A percentile compares a stretch with the other conserved stretches of the same genome.
Conservation (phyloP, 2,888 invertebrate genomes). For the Dynastes tityus region DNA sequence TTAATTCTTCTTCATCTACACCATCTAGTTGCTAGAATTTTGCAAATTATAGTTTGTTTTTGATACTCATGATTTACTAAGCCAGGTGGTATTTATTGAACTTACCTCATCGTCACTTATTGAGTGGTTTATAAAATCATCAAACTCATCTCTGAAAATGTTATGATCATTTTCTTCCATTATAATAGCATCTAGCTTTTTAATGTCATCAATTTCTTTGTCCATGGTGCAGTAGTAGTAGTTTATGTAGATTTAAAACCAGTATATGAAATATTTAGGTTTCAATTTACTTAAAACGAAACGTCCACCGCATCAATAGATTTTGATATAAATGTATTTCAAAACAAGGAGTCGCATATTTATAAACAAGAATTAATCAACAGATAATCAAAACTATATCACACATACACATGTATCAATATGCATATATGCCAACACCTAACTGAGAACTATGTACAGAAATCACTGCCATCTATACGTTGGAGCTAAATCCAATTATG, state of each 20-base stretch:
- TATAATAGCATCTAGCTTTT: constrained; percentile 45
- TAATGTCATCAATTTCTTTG: constrained; percentile 47
- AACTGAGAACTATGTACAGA: not conserved
- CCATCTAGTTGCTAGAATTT: constrained; percentile 48
- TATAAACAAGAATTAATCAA: not conserved
- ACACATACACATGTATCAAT: not conserved
- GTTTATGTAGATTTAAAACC: not conserved
- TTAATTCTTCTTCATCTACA: constrained; percentile 44
- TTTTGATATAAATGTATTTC: not conserved
- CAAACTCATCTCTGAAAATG: constrained; percentile 50
- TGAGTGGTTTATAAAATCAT: constrained; percentile 46
- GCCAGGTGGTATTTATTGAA: not conserved
- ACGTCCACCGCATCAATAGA: not conserved
- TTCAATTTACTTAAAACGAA: not conserved
- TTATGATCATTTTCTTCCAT: constrained; percentile 42
- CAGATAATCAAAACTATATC: not conserved
- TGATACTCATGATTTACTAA: not conserved
- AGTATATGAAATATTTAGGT: not conserved
- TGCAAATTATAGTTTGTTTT: constrained; percentile 3
- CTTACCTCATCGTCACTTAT: constrained; percentile 51
- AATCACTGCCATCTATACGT: not conserved
- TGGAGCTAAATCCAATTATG: not conserved
- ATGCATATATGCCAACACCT: not conserved
- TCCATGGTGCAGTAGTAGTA: constrained; percentile 34
- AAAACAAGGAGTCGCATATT: not conserved